Base-by-base conservation (phyloP, 2,888 invertebrate species). In the Acleris laterana region DNA sequence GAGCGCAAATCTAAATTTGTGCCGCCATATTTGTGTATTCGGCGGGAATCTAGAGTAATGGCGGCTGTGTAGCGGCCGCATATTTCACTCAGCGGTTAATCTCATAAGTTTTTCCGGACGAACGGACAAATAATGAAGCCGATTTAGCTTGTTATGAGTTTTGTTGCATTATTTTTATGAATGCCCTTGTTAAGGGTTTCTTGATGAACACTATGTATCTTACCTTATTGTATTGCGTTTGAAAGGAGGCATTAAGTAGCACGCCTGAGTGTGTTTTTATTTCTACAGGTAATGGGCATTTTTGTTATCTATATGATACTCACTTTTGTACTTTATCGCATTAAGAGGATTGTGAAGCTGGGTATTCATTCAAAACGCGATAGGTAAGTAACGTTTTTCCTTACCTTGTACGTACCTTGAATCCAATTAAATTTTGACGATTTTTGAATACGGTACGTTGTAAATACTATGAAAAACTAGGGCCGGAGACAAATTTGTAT, bases 61-160 rank as follows among this genome's bases (percentile, higher is more conserved):
- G 56, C 55, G 58, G 50, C 59, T 56, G 60, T 56, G 60, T 55
- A 42, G 55, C 28, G 49, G 55, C 59, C 55, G 64, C 64, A 65
- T 62, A 65, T 65, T 58, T 58, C 68, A 59, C 63, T 63, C 68
- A 32, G 64, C 56, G 50, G 68, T 65, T 68, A 65, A 65, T 68
- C 66, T 66, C 62, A 59, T 62, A 60, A 69, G 62, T 69, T 69
- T 69, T 69, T 69, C 62, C 52, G 64, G 49, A 63, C 61, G 52
- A 61, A 69, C 65, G 59, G 62, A 63, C 46, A 62, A 66, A 65
- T 69, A 63, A 66, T 62, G 62, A 53, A 62, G 46, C 55, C 59
- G 57, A 65, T 69, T 69, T 66, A 66, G 69, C 61, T 66, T 66
- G 56, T 61, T 61, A 66, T 51, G 65, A 61, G 65, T 17, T 55